Conservation (phyloP, 2,113 vertebrate species). For the Hyperoodon ampullatus region DNA sequence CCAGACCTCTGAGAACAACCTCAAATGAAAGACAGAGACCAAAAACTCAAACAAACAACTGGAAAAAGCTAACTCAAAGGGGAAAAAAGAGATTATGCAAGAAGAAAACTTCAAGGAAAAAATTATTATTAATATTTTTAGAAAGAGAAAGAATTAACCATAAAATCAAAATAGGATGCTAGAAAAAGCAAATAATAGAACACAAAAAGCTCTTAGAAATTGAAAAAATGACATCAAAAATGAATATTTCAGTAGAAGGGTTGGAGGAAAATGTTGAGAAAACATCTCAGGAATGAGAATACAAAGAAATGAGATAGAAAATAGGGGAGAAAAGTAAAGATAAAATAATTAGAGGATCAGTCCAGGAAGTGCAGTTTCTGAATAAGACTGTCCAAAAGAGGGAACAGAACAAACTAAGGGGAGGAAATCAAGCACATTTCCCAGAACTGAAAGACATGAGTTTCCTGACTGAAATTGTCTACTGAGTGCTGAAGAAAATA, state of each 20-base stretch:
- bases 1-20: background rate
- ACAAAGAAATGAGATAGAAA: slow-evolving; percentile 29
- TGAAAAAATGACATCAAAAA: slow-evolving; percentile 23
- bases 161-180: slow-evolving; percentile 12
- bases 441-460: slow-evolving; percentile 8
- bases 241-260: background rate
- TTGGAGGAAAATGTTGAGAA: background rate
- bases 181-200: slow-evolving; percentile 14
- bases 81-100: background rate
- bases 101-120: background rate
- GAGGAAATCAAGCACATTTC: slow-evolving; percentile 13
- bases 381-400: background rate
- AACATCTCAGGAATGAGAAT: slow-evolving; percentile 40
- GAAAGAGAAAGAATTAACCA: slow-evolving; percentile 15
- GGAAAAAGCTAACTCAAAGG: background rate
- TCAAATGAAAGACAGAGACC: background rate
- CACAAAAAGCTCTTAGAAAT: background rate
- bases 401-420: background rate
- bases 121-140: background rate
- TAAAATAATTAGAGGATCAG: slow-evolving; percentile 28
- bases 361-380: background rate
- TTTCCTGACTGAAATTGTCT: slow-evolving; percentile 4
- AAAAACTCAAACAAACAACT: slow-evolving; percentile 20
- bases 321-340: background rate
- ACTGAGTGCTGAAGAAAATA: background rate